Base-by-base conservation (phyloP, 2,113 vertebrate genomes). In the Lampris incognitus region DNA sequence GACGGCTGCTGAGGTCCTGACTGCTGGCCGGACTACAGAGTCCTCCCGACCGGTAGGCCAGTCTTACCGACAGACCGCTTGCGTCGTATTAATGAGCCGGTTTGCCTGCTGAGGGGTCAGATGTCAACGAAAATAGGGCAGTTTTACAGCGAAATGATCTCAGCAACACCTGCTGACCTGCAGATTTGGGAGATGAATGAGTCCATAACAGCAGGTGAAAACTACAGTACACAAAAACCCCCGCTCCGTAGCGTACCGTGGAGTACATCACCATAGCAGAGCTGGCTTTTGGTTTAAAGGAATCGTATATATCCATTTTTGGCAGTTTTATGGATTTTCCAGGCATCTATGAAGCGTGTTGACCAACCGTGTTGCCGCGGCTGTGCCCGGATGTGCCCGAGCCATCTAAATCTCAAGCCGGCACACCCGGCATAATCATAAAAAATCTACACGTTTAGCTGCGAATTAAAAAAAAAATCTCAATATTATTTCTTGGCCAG, bases 61-160 rank as follows among this genome's bases (percentile, higher is more conserved):
- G 79, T 69, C 63, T 78, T 69, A 65, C 81, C 79, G 88, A 92
- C 85, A 67, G 86, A 91, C 90, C 88, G 76, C 76, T 63, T 81
- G 81, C 89, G 89, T 91, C 84, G 82, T 84, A 73, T 79, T 89
- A 89, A 89, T 82, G 69, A 82, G 72, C 79, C 78, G 72, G 67
- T 79, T 87, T 67, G 6, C 74, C 40, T 80, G 80, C 68, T 66
- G 69, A 76, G 84, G 85, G 64, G 56, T 77, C 72, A 68, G 78
- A 67, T 85, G 86, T 86, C 79, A 79, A 42, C 54, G 87, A 85
- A 62, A 83, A 81, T 81, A 85, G 1, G 78, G 68, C 73, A 48
- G 61, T 78, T 1, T 72, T 77, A 75, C 78, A 75, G 38, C 44
- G 46, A 6, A 50, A 56, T 57, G 44, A n/a, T 67, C 42, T 80